phyloP scores from a whole-genome alignment of 1,140 invertebrate genomes.

The Macrocentrus cingulum region DNA sequence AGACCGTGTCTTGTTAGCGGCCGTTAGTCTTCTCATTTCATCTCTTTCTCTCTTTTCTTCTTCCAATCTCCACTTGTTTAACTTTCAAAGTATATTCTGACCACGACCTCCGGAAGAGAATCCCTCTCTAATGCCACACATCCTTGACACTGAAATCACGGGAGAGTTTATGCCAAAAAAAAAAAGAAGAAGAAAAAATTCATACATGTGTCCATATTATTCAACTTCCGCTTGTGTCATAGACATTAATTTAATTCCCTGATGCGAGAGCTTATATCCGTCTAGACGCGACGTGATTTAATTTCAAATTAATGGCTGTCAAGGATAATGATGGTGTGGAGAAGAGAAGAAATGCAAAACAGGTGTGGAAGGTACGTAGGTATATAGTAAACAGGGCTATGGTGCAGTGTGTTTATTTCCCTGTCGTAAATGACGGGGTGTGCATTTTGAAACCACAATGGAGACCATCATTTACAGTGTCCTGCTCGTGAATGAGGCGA shows the following conservation, averaged over 20 bases:
- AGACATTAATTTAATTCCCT: constrained; percentile 9
- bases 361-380: constrained; percentile 22
- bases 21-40: constrained; percentile 36
- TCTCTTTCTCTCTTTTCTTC: constrained; percentile 21
- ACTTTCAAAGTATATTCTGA: not conserved
- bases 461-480: no score
- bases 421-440: no score
- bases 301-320: constrained; percentile 29
- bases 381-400: constrained; percentile 8
- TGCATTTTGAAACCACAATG: no score
- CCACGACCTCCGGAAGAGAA: constrained; percentile 15
- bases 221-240: not conserved
- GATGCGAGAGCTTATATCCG: not conserved
- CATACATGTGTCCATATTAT: not conserved
- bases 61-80: not conserved
- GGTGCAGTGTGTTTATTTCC: not conserved
- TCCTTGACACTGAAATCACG: constrained; percentile 21
- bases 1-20: constrained; percentile 42
- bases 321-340: constrained; percentile 24
- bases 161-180: not conserved
- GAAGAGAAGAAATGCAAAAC: constrained; percentile 20
- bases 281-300: constrained; percentile 26
- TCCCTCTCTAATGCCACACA: constrained; percentile 1
- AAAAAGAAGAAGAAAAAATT: not conserved
- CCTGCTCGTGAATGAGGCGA: no score